A percentile compares a stretch with the other conserved stretches of the same genome.
These are phyloP conservation scores for Lasioglossum pauxillum DNA, from an alignment of 2,888 invertebrate genomes.

Conservation along the genomic window DNA sequence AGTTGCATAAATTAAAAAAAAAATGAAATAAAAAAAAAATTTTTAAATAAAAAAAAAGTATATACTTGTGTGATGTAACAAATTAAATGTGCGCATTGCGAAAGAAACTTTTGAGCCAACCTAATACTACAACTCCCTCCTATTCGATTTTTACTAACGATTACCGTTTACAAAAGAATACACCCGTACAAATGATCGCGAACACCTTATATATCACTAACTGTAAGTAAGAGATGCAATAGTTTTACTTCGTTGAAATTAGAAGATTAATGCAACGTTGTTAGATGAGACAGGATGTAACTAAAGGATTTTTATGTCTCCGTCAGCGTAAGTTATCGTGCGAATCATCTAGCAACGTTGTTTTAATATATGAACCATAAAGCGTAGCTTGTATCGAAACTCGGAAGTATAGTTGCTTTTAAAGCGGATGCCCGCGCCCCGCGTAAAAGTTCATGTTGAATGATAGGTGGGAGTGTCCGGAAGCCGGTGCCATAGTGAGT, in stretches of 20 bases:
- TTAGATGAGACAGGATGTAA: constrained; percentile 4
- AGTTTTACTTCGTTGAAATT: not conserved
- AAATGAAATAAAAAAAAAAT: too few species aligned
- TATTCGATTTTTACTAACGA: too few species aligned
- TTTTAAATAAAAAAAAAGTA: too few species aligned
- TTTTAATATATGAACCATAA: constrained; percentile 47
- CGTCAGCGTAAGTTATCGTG: constrained; percentile 14
- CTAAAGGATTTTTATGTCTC: constrained; percentile 18
- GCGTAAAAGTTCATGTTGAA: constrained; percentile 61
- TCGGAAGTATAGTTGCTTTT: constrained; percentile 65
- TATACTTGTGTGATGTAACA: too few species aligned
- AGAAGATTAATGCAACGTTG: not conserved
- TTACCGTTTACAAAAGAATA: too few species aligned
- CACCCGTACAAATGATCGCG: too few species aligned
- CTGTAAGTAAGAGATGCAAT: too few species aligned
- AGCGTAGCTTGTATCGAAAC: constrained; percentile 56
- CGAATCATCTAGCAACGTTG: constrained; percentile 20
- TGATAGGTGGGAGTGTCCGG: constrained; percentile 68
- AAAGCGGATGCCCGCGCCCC: constrained; percentile 59
- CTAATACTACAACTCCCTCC: too few species aligned
- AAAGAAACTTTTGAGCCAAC: too few species aligned
- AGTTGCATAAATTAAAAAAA: too few species aligned
- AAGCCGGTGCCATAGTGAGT: constrained; percentile 53
- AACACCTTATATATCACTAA: not conserved
- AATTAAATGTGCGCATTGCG: too few species aligned